These are phyloP conservation scores for Pseudotriccus pelzelni DNA, from an alignment of 2,797 vertebrate genomes.

Conservation along the genomic window DNA sequence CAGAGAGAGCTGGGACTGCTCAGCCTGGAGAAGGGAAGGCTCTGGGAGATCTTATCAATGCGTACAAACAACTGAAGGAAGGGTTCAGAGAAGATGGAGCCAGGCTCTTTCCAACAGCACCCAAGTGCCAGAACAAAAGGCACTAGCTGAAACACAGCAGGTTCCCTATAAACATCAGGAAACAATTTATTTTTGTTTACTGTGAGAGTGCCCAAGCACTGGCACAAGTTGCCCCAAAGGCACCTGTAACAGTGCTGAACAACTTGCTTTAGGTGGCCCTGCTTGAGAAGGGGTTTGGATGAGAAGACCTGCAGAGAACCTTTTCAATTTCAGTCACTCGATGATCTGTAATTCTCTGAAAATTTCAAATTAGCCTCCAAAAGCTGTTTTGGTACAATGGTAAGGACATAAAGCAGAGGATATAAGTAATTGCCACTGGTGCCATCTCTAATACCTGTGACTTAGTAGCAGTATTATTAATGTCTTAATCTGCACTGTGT, in stretches of 20 bases:
- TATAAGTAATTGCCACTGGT: background rate
- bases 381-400: background rate
- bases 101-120: background rate
- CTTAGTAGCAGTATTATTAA: background rate
- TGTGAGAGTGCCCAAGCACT: accelerated
- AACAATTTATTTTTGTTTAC: background rate
- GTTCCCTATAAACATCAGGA: background rate
- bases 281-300: background rate
- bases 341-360: background rate
- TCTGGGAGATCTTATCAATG: background rate
- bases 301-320: background rate
- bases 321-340: background rate
- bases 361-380: background rate
- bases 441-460: background rate
- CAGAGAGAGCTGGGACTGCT: background rate
- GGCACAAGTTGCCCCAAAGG: background rate
- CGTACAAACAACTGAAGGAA: background rate
- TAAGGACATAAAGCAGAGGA: background rate
- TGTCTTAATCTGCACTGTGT: background rate
- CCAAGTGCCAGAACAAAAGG: background rate
- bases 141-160: background rate
- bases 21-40: background rate
- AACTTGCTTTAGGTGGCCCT: background rate
- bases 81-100: accelerated
- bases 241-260: background rate